These are phyloP conservation scores for Pelmatolapia mariae DNA, from an alignment of 2,113 vertebrate genomes.

Conservation along the genomic window DNA sequence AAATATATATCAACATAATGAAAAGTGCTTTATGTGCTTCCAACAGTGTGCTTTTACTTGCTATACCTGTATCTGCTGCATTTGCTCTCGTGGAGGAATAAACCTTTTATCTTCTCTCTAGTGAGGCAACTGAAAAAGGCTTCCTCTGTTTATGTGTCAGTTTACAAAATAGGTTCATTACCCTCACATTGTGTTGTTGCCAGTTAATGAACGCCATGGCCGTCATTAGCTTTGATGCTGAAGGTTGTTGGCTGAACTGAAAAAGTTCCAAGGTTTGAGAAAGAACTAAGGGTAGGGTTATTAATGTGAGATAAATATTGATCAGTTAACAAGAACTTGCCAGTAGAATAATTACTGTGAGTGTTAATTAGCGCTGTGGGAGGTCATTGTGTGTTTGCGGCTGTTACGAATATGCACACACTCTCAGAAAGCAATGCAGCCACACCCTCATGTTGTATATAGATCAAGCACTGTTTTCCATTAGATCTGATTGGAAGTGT, in stretches of 20 bases:
- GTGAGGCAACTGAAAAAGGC: neutral
- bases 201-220: neutral
- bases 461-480: slow-evolving; percentile 31
- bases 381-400: neutral
- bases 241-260: neutral
- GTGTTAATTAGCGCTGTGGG: neutral
- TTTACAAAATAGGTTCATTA: neutral
- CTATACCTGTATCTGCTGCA: neutral
- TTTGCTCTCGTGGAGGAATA: neutral
- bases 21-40: neutral
- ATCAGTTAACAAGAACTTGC: neutral
- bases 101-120: neutral
- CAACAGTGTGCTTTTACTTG: neutral
- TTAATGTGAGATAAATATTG: neutral
- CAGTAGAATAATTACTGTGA: neutral
- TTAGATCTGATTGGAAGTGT: slow-evolving; percentile 55
- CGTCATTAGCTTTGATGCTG: neutral
- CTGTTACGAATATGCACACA: neutral
- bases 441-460: neutral
- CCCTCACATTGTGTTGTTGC: neutral
- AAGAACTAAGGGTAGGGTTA: neutral
- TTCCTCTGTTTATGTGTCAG: neutral
- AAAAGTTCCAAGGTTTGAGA: neutral
- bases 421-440: neutral
- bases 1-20: neutral